Evolutionary conservation across 2,113 vertebrate genomes (phyloP).

Genomic region (Microtus pennsylvanicus): DNA sequence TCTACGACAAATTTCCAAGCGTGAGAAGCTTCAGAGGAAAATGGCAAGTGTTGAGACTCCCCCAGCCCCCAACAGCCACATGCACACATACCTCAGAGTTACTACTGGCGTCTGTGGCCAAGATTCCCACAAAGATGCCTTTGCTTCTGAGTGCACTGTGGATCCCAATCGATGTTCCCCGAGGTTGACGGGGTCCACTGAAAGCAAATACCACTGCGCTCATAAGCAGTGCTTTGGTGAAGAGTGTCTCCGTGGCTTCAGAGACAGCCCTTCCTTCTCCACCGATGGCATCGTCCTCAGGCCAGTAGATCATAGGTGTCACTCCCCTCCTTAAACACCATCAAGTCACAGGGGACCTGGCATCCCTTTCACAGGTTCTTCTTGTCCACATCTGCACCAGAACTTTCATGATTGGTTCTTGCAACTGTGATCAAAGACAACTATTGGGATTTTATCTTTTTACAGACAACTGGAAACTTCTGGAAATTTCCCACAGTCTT

Average conservation of each 20-base stretch:
- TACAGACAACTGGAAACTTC: neutral
- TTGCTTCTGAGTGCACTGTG: slow-evolving; percentile 43
- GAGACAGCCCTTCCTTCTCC: neutral
- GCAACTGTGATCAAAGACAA: neutral
- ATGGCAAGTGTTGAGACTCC: slow-evolving; percentile 69
- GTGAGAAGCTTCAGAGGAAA: slow-evolving; percentile 72
- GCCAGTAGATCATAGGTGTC: neutral
- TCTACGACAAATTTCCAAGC: slow-evolving; percentile 78
- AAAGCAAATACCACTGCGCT: slow-evolving; percentile 28
- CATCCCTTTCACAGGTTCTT: neutral
- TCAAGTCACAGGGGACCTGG: neutral
- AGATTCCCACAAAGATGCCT: slow-evolving; percentile 36
- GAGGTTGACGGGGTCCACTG: neutral
- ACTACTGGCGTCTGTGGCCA: slow-evolving; percentile 4
- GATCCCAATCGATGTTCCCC: neutral
- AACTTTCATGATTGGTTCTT: neutral
- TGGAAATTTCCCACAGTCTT: too few species aligned
- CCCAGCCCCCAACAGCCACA: neutral
- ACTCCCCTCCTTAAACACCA: neutral
- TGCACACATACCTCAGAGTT: neutral
- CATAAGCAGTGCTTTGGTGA: neutral
- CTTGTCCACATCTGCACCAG: neutral
- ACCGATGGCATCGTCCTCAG: neutral
- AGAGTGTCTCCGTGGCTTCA: neutral
- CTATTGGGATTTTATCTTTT: neutral